These are phyloP conservation scores for Achroia grisella DNA, from an alignment of 1,140 invertebrate species.

Conservation along the genomic window DNA sequence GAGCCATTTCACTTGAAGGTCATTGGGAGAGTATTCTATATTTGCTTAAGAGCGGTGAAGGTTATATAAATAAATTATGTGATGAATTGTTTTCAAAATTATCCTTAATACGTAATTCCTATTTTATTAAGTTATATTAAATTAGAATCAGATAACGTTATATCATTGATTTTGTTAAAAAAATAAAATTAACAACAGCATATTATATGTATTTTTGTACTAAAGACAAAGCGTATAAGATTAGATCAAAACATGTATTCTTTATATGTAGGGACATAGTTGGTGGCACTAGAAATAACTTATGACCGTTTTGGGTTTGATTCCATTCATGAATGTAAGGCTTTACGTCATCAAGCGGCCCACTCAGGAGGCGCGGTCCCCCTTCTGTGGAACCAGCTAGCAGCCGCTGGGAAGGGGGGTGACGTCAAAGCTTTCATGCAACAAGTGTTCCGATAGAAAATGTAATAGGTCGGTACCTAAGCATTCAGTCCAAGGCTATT, in stretches of 20 bases:
- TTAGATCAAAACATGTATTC: too few species aligned
- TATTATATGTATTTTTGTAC: too few species aligned
- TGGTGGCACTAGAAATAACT: constrained; percentile 11
- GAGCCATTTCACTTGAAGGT: too few species aligned
- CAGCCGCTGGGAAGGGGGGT: constrained; percentile 29
- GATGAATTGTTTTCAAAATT: background rate
- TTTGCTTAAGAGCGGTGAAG: too few species aligned
- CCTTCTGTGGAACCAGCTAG: constrained; percentile 12
- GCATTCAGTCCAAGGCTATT: constrained; percentile 47
- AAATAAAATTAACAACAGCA: too few species aligned
- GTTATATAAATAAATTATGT: background rate
- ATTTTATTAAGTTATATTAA: too few species aligned
- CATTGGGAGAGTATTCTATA: too few species aligned
- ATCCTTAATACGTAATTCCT: too few species aligned
- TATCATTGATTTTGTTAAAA: too few species aligned
- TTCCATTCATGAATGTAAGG: constrained; percentile 62
- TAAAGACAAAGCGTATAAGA: too few species aligned
- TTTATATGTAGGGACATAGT: background rate
- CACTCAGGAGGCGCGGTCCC: constrained; percentile 27
- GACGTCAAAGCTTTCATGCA: constrained; percentile 63
- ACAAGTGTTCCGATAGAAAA: constrained; percentile 58
- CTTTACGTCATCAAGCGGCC: constrained; percentile 52
- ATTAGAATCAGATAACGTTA: too few species aligned
- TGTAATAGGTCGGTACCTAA: constrained; percentile 32
- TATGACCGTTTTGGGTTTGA: constrained; percentile 21